Conservation (phyloP, 2,888 invertebrate genomes). For the Drosophila mayaguana region DNA sequence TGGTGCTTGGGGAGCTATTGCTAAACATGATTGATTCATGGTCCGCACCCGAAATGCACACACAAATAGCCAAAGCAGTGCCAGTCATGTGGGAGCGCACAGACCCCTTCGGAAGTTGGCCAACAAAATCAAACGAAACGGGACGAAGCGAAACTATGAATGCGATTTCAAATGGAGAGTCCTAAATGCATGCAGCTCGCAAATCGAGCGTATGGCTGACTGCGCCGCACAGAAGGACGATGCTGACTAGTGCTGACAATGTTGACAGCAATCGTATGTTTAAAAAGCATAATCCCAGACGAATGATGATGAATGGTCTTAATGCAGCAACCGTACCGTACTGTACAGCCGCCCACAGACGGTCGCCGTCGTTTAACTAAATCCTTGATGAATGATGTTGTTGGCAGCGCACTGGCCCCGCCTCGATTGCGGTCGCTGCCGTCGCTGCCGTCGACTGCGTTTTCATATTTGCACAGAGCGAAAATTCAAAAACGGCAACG, state of each 20-base stretch:
- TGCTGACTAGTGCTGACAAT: conserved; percentile 68
- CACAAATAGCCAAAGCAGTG: conserved; percentile 51
- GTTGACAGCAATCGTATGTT: conserved; percentile 83
- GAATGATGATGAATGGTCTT: conserved; percentile 82
- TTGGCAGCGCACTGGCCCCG: conserved; percentile 32
- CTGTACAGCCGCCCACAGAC: conserved; percentile 43
- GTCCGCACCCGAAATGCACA: conserved; percentile 46
- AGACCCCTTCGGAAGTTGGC: conserved; percentile 4
- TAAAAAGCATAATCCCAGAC: conserved; percentile 82
- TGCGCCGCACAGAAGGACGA: conserved; percentile 29
- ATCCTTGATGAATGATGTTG: conserved; percentile 81
- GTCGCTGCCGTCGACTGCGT: conserved; percentile 41
- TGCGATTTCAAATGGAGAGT: conserved; percentile 32
- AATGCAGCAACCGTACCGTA: conserved; percentile 17
- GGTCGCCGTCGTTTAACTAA: conserved; percentile 77
- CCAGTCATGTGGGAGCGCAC: conserved; percentile 34
- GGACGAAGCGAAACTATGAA: conserved; percentile 25
- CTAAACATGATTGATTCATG: conserved; percentile 77
- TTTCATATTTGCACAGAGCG: conserved; percentile 71
- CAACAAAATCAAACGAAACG: not conserved
- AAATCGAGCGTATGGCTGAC: conserved; percentile 46
- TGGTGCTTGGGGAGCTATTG: conserved; percentile 19
- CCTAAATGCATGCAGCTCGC: conserved; percentile 37
- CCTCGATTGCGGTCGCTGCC: not conserved
- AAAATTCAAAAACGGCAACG: conserved; percentile 67